Percentiles rank a stretch among this genome's conserved stretches.
These are phyloP conservation scores for Gavia stellata DNA, from an alignment of 2,113 vertebrate species.

Conservation along the genomic window DNA sequence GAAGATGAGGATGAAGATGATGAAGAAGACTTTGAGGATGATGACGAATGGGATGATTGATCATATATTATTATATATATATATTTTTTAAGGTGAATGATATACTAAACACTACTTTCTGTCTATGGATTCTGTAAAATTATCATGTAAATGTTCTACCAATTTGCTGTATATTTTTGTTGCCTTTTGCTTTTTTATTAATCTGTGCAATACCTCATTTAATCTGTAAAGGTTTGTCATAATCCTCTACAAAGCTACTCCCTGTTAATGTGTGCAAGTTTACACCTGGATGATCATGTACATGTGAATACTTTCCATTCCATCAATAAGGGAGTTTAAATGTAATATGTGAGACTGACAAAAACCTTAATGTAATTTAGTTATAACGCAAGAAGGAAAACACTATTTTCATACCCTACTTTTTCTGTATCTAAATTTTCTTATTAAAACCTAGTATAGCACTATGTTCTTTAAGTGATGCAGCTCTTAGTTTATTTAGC, in stretches of 20 bases:
- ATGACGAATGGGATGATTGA: conserved; percentile 99
- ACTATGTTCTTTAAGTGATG: conserved; percentile 85
- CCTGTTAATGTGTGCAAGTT: conserved; percentile 84
- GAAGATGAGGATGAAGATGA: conserved; percentile 97
- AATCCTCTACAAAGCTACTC: conserved; percentile 80
- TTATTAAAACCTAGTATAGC: conserved; percentile 89
- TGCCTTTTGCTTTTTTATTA: conserved; percentile 87
- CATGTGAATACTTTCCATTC: conserved; percentile 80
- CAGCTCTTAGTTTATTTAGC: conserved; percentile 81
- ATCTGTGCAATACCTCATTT: conserved; percentile 99
- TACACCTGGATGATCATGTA: conserved; percentile 77
- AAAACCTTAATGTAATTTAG: conserved; percentile 81
- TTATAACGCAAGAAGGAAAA: conserved; percentile 83
- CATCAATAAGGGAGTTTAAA: conserved; percentile 78
- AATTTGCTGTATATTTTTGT: conserved; percentile 98
- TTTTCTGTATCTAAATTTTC: conserved; percentile 91
- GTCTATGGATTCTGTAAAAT: conserved; percentile 90
- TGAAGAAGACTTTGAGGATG: conserved; percentile 96
- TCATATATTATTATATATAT: conserved; percentile 76
- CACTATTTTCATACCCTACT: conserved; percentile 95
- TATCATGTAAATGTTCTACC: conserved; percentile 93
- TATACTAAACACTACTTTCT: conserved; percentile 88
- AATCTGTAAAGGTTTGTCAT: conserved; percentile 88
- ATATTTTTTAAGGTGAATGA: conserved; percentile 84
- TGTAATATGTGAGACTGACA: conserved; percentile 78